These are phyloP conservation scores for Anableps anableps DNA, from an alignment of 2,797 vertebrate genomes.

Conservation along the genomic window DNA sequence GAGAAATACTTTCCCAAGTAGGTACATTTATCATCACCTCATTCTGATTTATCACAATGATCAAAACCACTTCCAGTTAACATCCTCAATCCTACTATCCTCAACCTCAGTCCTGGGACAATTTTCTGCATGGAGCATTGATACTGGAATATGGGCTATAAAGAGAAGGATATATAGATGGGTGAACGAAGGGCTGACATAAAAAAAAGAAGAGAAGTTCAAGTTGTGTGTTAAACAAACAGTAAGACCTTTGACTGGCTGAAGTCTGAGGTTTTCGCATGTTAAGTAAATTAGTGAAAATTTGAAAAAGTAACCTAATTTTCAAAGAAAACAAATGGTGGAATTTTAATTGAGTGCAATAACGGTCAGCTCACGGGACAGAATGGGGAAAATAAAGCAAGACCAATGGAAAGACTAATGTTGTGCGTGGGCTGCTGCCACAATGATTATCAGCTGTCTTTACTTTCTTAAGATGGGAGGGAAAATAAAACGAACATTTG, in stretches of 20 bases:
- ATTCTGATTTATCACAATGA: slow-evolving; percentile 48
- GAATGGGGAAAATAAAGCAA: slow-evolving; percentile 72
- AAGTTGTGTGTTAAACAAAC: slow-evolving; percentile 83
- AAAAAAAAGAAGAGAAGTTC: slow-evolving; percentile 66
- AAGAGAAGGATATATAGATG: slow-evolving; percentile 28
- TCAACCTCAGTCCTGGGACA: slow-evolving; percentile 23
- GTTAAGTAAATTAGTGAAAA: slow-evolving; percentile 84
- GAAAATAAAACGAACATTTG: background rate
- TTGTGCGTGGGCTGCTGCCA: slow-evolving; percentile 67
- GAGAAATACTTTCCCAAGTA: slow-evolving; percentile 55
- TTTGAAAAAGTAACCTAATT: slow-evolving; percentile 85
- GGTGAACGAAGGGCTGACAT: slow-evolving; percentile 51
- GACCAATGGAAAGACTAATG: slow-evolving; percentile 76
- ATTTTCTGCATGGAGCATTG: slow-evolving; percentile 6
- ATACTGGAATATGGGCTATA: slow-evolving; percentile 40
- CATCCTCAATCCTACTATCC: slow-evolving; percentile 21
- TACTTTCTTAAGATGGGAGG: slow-evolving; percentile 32
- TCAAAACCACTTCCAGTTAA: slow-evolving; percentile 41
- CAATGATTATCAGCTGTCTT: slow-evolving; percentile 55
- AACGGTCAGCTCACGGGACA: slow-evolving; percentile 50
- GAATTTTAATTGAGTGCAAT: slow-evolving; percentile 82
- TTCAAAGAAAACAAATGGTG: slow-evolving; percentile 80
- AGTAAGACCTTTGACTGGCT: slow-evolving; percentile 61
- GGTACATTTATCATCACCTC: slow-evolving; percentile 47
- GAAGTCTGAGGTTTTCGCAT: slow-evolving; percentile 68